phyloP scores from a whole-genome alignment of 1,140 invertebrate genomes.

The Mamestra configurata region DNA sequence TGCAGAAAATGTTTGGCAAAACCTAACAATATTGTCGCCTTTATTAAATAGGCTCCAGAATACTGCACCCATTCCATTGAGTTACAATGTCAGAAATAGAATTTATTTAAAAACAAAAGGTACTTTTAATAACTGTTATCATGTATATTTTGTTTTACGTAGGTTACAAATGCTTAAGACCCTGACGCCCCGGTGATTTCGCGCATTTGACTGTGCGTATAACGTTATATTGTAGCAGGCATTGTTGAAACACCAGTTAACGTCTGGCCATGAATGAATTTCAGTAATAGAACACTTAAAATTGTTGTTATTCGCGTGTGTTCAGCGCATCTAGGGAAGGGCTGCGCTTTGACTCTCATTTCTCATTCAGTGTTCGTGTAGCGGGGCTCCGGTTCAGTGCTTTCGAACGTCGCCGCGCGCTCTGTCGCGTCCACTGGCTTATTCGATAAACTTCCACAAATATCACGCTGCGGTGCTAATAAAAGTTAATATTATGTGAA shows the following conservation, averaged over 20 bases:
- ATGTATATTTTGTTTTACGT: not conserved
- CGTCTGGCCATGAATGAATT: slow-evolving; percentile 16
- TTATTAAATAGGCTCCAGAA: too few relatives aligned
- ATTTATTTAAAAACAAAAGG: too few relatives aligned
- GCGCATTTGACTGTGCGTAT: not conserved
- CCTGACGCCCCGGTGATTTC: not conserved
- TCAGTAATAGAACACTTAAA: slow-evolving; percentile 17
- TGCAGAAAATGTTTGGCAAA: too few relatives aligned
- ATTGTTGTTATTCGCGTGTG: slow-evolving; percentile 21
- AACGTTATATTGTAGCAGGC: not conserved
- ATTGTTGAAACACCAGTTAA: not conserved
- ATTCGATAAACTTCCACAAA: slow-evolving; percentile 26
- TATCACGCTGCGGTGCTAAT: slow-evolving; percentile 1
- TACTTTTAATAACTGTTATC: too few relatives aligned
- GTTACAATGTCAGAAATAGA: too few relatives aligned
- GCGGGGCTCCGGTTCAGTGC: slow-evolving; percentile 59
- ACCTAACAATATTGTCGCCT: not conserved
- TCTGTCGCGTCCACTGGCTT: not conserved
- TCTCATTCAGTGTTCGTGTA: slow-evolving; percentile 68
- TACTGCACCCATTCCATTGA: too few relatives aligned
- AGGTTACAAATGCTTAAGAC: not conserved
- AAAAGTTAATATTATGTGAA: slow-evolving; percentile 21
- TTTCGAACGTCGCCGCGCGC: slow-evolving; percentile 43
- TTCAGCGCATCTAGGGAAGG: slow-evolving; percentile 59
- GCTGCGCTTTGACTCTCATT: slow-evolving; percentile 61